Evolutionary conservation across 2,797 vertebrate species (phyloP).

Genomic region (Sebastes matsubarae): DNA sequence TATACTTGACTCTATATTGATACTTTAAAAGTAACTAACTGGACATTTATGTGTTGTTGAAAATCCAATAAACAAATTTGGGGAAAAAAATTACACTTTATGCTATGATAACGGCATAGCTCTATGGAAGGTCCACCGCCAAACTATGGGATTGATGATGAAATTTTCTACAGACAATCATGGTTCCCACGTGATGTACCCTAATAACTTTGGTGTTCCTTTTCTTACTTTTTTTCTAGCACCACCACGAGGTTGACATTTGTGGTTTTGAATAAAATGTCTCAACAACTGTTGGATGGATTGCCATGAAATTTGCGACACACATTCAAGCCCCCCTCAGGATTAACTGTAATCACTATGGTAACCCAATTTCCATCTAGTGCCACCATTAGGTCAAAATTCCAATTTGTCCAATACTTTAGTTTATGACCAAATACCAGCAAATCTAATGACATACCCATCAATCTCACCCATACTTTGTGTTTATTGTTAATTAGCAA

Average conservation of each 20-base stretch:
- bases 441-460: background rate
- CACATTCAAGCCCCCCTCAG: background rate
- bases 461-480: background rate
- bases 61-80: too few relatives aligned
- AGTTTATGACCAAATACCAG: background rate
- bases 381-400: too few relatives aligned
- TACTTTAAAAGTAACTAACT: too few relatives aligned
- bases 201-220: background rate
- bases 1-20: too few relatives aligned
- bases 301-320: background rate
- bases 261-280: background rate
- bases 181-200: background rate
- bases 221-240: background rate
- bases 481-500: background rate
- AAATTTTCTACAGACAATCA: background rate
- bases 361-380: background rate
- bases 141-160: background rate
- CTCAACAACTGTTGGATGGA: background rate
- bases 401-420: too few relatives aligned
- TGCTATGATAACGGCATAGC: background rate
- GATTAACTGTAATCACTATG: background rate
- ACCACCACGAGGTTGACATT: background rate
- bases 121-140: background rate
- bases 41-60: background rate
- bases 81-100: background rate